Conservation (phyloP, 2,888 invertebrate genomes). For the Onchidella celtica region DNA sequence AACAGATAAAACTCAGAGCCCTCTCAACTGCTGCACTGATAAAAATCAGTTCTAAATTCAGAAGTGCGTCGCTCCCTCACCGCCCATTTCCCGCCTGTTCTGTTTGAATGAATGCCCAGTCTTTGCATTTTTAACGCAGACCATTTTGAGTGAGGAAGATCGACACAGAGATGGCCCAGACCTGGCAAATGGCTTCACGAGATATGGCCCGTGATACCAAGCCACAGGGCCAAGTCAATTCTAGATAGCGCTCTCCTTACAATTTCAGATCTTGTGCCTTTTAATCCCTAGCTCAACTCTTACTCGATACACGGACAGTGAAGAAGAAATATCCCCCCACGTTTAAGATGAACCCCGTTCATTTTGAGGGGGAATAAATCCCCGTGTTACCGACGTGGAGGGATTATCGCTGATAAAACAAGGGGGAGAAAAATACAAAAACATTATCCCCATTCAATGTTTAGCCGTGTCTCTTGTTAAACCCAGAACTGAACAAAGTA, state of each 20-base stretch:
- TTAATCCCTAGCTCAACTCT: slow-evolving; percentile 22
- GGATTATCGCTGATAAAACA: slow-evolving; percentile 14
- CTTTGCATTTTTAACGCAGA: slow-evolving; percentile 2
- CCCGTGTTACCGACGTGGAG: slow-evolving; percentile 10
- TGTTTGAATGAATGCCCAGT: slow-evolving; percentile 9
- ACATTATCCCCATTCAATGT: background rate
- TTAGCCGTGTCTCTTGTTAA: background rate
- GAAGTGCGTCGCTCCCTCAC: background rate
- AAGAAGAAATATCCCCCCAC: background rate
- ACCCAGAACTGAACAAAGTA: no score
- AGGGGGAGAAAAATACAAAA: background rate
- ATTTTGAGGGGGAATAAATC: slow-evolving; percentile 32
- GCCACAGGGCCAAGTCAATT: slow-evolving; percentile 10
- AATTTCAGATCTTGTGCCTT: background rate
- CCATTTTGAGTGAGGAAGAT: slow-evolving; percentile 2
- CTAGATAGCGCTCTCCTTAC: slow-evolving; percentile 35
- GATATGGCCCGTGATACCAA: slow-evolving; percentile 19
- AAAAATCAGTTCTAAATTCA: background rate
- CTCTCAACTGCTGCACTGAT: no score
- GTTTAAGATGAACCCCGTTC: slow-evolving; percentile 20
- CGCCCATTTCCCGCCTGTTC: background rate
- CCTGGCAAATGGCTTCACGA: slow-evolving; percentile 29
- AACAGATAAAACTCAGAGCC: no score
- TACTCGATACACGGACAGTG: background rate
- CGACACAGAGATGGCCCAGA: slow-evolving; percentile 1